A percentile compares a stretch with the other conserved stretches of the same genome.
Evolutionary conservation across 2,113 vertebrate species (phyloP).

Genomic region (Malaclemys terrapin): DNA sequence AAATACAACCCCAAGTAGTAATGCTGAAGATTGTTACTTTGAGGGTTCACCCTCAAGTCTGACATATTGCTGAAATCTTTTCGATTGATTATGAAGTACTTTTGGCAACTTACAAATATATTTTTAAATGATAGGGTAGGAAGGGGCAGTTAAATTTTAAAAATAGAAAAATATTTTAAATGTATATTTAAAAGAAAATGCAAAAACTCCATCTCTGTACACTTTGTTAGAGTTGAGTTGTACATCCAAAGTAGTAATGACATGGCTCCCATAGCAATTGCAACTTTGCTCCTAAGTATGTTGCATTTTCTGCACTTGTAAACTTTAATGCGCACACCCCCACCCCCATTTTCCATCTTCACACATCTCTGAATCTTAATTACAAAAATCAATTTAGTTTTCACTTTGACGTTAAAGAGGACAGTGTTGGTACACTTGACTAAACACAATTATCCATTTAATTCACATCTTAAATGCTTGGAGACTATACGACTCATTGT

Average conservation of each 20-base stretch:
- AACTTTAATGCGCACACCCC: rapidly evolving
- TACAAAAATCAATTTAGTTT: neutral
- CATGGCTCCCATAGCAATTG: rapidly evolving
- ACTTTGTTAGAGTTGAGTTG: neutral
- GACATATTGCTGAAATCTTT: neutral
- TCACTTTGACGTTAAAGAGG: neutral
- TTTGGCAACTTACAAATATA: neutral
- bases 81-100: neutral
- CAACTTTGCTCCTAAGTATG: neutral
- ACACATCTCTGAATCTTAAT: neutral
- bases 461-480: neutral
- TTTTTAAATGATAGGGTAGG: neutral
- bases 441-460: neutral
- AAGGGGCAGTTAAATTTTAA: neutral
- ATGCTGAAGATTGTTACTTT: neutral
- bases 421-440: neutral
- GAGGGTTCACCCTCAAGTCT: neutral
- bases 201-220: neutral
- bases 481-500: neutral
- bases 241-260: neutral
- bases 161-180: neutral
- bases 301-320: neutral
- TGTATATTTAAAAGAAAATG: neutral
- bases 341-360: neutral
- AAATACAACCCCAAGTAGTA: neutral